phyloP scores from a whole-genome alignment of 2,888 invertebrate genomes.

The Trichacis sp. region DNA sequence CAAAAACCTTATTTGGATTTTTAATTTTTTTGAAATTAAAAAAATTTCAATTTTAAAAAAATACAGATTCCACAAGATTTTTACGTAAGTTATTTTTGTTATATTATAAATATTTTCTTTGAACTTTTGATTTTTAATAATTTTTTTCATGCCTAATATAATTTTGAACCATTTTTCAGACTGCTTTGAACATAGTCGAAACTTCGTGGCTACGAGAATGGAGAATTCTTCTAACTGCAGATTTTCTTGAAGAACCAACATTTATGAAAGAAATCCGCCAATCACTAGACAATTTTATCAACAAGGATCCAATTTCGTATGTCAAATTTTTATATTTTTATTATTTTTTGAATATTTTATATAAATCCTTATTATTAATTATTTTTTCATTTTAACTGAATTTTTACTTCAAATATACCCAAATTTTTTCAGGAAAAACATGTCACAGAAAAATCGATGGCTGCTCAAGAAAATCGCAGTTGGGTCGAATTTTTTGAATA shows the following conservation, averaged over 20 bases:
- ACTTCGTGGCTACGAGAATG: slow-evolving; percentile 76
- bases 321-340: slow-evolving; percentile 16
- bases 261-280: slow-evolving; percentile 68
- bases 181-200: slow-evolving; percentile 74
- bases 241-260: slow-evolving; percentile 68
- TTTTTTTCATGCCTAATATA: slow-evolving; percentile 7
- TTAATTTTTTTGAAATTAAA: too few relatives aligned
- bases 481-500: slow-evolving; percentile 62
- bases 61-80: too few relatives aligned
- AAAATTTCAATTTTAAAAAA: too few relatives aligned
- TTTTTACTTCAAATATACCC: background rate
- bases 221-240: slow-evolving; percentile 75
- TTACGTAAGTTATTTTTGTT: too few relatives aligned
- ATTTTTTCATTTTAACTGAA: background rate
- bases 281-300: slow-evolving; percentile 71
- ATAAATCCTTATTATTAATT: too few relatives aligned
- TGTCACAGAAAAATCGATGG: slow-evolving; percentile 60
- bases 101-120: too few relatives aligned
- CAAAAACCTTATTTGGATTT: too few relatives aligned
- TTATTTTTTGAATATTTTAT: too few relatives aligned
- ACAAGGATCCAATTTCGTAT: slow-evolving; percentile 56
- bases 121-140: background rate
- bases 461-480: slow-evolving; percentile 68
- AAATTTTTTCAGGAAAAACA: slow-evolving; percentile 35
- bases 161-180: slow-evolving; percentile 62